These are phyloP conservation scores for Rhyacophila brunnea DNA, from an alignment of 1,140 invertebrate genomes.

Conservation along the genomic window DNA sequence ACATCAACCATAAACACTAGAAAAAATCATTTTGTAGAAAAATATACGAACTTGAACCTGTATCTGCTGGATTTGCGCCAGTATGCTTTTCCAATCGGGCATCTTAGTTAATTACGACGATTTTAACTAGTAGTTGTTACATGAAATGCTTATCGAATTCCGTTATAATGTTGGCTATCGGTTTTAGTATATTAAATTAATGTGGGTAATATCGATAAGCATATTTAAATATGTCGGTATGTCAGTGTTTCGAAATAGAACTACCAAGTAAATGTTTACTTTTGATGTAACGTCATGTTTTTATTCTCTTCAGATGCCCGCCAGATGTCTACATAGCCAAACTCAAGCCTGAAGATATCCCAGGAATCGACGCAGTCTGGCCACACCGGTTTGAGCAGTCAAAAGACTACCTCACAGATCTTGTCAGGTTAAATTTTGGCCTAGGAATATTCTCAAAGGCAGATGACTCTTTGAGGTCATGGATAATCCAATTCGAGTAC, in stretches of 20 bases:
- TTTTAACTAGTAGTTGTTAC: no score
- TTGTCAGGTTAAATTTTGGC: slow-evolving; percentile 38
- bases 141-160: no score
- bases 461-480: slow-evolving; percentile 35
- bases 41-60: no score
- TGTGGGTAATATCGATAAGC: no score
- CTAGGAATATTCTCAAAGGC: slow-evolving; percentile 38
- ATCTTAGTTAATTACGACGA: no score
- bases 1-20: no score
- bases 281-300: slow-evolving; percentile 1
- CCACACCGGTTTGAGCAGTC: slow-evolving; percentile 37
- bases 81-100: no score
- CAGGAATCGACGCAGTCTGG: slow-evolving; percentile 35
- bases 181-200: no score
- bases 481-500: slow-evolving; percentile 39
- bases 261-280: neutral
- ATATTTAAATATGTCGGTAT: neutral
- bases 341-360: slow-evolving; percentile 30
- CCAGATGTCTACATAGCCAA: slow-evolving; percentile 35
- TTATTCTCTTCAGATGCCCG: slow-evolving; percentile 36
- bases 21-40: no score
- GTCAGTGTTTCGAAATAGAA: neutral
- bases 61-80: no score
- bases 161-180: no score
- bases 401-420: slow-evolving; percentile 32